Conservation (phyloP, 2,888 invertebrate genomes). For the Teleiodes luculella region DNA sequence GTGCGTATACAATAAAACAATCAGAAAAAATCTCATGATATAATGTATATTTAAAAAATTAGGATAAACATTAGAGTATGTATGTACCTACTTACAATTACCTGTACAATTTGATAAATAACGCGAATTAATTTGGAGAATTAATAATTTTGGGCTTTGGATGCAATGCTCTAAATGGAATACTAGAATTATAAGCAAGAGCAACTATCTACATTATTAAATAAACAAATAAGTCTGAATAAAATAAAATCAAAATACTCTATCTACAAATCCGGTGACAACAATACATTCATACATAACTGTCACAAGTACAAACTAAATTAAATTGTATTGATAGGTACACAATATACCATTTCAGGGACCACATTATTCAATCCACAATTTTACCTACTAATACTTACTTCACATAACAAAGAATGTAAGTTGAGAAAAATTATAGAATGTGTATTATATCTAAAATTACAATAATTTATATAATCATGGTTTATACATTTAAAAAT, state of each 20-base stretch:
- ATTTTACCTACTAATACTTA: no score
- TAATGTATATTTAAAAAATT: conserved; percentile 75
- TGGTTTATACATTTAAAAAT: neutral
- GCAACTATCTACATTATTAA: neutral
- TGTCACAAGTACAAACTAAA: neutral
- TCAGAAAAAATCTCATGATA: conserved; percentile 66
- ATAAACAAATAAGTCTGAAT: neutral
- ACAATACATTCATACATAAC: conserved; percentile 4
- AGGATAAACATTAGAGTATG: conserved; percentile 66
- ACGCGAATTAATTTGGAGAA: conserved; percentile 58
- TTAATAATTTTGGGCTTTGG: conserved; percentile 56
- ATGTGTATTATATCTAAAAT: neutral
- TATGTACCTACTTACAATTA: conserved; percentile 70
- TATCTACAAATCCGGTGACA: neutral
- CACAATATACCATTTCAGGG: neutral
- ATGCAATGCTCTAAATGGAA: conserved; percentile 46
- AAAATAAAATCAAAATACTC: neutral
- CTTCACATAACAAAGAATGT: no score
- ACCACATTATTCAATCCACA: no score
- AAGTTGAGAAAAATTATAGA: no score
- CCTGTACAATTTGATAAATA: conserved; percentile 73
- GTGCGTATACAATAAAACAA: conserved; percentile 40
- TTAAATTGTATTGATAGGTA: neutral
- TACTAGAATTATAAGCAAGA: neutral
- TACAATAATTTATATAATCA: neutral